phyloP scores from a whole-genome alignment of 2,113 vertebrate genomes.

The Xenopus tropicalis region UCB_Xtro_10.0 CM004445.2:84282501-84283000 shows the following conservation, averaged over 20 bases:
- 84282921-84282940: slow-evolving; percentile 39
- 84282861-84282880: background rate
- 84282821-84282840: slow-evolving; percentile 11
- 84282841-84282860: slow-evolving; percentile 3
- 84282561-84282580: background rate
- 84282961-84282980: slow-evolving; percentile 1
- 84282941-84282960: slow-evolving; percentile 11
- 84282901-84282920: slow-evolving; percentile 18
- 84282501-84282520: background rate
- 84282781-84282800: slow-evolving; percentile 27
- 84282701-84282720: background rate
- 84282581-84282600: background rate
- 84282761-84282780: background rate
- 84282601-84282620: background rate
- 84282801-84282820: slow-evolving; percentile 1
- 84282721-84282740: slow-evolving; percentile 15
- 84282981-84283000: background rate
- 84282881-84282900: slow-evolving; percentile 13
- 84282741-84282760: background rate
- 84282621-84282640: background rate
- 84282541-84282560: background rate
- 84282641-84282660: background rate
- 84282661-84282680: background rate
- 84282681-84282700: slow-evolving; percentile 32
- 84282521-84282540: background rate